phyloP scores from a whole-genome alignment of 2,888 invertebrate genomes.

The Merodon equestris region DNA sequence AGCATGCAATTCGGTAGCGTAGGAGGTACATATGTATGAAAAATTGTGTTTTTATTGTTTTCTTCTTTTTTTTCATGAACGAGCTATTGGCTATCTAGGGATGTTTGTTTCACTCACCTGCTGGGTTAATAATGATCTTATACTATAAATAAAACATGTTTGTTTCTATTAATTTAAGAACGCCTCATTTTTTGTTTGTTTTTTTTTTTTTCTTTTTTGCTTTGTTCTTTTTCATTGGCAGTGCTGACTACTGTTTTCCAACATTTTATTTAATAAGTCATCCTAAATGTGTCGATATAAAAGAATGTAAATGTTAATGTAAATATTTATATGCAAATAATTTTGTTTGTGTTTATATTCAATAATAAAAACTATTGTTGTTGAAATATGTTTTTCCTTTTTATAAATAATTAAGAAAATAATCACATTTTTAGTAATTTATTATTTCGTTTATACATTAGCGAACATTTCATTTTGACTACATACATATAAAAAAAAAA shows the following conservation, averaged over 20 bases:
- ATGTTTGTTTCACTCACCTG: constrained; percentile 18
- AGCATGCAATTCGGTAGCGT: constrained; percentile 8
- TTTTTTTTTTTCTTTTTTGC: constrained; percentile 14
- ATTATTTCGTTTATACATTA: not conserved
- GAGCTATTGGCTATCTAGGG: not conserved
- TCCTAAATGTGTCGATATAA: constrained; percentile 37
- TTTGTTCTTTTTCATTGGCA: constrained; percentile 41
- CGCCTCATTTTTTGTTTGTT: constrained; percentile 14
- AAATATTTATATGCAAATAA: constrained; percentile 20
- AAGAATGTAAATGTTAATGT: constrained; percentile 27
- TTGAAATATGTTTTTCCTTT: constrained; percentile 5
- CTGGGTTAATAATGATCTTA: constrained; percentile 2
- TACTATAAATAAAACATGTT: constrained; percentile 42
- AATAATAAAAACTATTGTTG: constrained; percentile 36
- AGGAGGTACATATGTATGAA: too few species aligned
- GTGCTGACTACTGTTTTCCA: constrained; percentile 55
- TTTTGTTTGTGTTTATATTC: constrained; percentile 19
- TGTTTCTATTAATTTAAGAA: constrained; percentile 5
- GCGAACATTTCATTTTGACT: constrained; percentile 9
- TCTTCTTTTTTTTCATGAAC: constrained; percentile 13
- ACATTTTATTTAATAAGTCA: constrained; percentile 33
- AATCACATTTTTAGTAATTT: constrained; percentile 18
- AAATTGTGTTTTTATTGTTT: constrained; percentile 1
- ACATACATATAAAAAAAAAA: not conserved
- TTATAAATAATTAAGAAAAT: constrained; percentile 8